Evolutionary conservation across 2,888 invertebrate genomes (phyloP), one percentile per base, ranked within the genome.

Genomic region (Loripinus fragilis): DNA sequence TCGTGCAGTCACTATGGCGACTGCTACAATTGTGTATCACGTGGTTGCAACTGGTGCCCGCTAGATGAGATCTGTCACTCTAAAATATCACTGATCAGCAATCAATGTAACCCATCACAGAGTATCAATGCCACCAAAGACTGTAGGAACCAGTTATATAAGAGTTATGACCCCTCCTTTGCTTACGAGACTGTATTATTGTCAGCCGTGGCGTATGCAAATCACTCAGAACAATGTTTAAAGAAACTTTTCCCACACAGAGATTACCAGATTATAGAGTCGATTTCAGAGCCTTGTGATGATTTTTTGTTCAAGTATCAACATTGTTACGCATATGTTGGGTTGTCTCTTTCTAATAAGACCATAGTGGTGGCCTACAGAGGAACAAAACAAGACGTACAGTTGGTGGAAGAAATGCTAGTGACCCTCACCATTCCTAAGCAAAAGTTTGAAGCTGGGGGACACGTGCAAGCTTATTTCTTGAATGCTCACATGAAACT

Each of bases 341-440:
- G 71, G 0, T 48, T 71, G 25, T 78, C 80, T n/a, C 76, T 76
- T 38, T 30, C 33, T 17, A 78, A 77, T 20, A 71, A 68, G 28
- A 80, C 80, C 64, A 80, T 83, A 30, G 71, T 83, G 68, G 71
- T 83, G 0, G 70, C 83, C 5, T 79, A 73, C 65, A 74, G 83
- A 3, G 83, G 83, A 8, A 74, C 83, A 0, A 42, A 78, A 28
- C 76, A 76, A 23, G 42, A 68, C 0, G 66, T 80, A 65, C 83
- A 83, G 48, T 42, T 83, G 10, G 20, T 78, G 5, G 83, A 83
- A 20, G 76, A 83, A 66, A 66, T 74, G 2, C 66, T 83, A 0
- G 64, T 65, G 5, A 68, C 55, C 2, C 30, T 83, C 10, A 48
- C 66, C 7, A 48, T 67, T 33, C 74, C 73, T 12, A 68, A 50